Base-by-base conservation (phyloP, 2,888 invertebrate species). In the Uloborus plumipes region DNA sequence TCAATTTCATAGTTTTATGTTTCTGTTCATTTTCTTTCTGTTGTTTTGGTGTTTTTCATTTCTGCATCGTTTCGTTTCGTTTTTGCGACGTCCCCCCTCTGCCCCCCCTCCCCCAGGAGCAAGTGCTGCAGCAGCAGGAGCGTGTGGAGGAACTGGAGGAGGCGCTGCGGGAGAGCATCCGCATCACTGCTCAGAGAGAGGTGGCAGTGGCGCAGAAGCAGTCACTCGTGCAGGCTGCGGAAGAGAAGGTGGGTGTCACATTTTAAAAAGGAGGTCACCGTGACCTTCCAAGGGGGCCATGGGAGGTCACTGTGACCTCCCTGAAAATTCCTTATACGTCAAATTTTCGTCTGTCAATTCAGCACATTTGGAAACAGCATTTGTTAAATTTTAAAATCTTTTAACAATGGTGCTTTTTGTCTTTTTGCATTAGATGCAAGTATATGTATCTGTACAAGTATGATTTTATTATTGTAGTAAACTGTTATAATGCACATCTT, bases 101-200 rank as follows among this genome's bases (percentile, higher is more conserved):
- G 20, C 31, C 65, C 66, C 14, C 49, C 49, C 70, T 58, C 49
- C 20, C 47, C 71, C 81, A 85, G 85, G 85, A 85, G 69, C 69
- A 84, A 79, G 72, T 87, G 84, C 85, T 91, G 85, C 86, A 89
- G 82, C 93, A 93, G 89, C 91, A 92, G 77, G 92, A 91, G 84
- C 91, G 93, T 85, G 94, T 96, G 74, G 92, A 92, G 87, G 94
- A 95, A 88, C 89, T 97, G 86, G 95, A 95, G 88, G 94, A 94
- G 86, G 96, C 96, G 22, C 90, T 97, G 83, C 92, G 94, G 83
- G 94, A 95, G 89, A 95, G 94, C 85, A 93, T 91, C 3, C 88
- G 89, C 84, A 90, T 91, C 67, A 91, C 91, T 18, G 90, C 91
- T 18, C 90, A 91, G 85, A 86, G 90, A 70, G 91, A 91, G 86